Evolutionary conservation across 2,113 vertebrate genomes (phyloP), one percentile per base, ranked within the genome.

Genomic region (Lota lota): DNA sequence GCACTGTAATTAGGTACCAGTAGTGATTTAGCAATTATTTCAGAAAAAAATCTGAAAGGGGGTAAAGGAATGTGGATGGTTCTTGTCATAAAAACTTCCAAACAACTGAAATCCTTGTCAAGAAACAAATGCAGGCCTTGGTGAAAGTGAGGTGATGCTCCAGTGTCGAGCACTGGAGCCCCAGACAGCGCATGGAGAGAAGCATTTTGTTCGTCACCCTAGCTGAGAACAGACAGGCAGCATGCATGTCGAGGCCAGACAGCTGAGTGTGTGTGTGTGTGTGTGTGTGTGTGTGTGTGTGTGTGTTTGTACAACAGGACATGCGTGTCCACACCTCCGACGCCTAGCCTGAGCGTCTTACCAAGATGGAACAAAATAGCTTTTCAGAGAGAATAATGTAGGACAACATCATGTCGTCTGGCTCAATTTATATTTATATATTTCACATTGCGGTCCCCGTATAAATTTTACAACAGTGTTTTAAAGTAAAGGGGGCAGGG

Each of bases 381-480:
- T 83, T 92, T 92, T 92, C 90, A 92, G 89, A 90, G 79, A 69
- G 88, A 92, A 90, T 91, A 88, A 90, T 84, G 85, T 82, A 85
- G 69, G 85, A 90, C 90, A 92, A 89, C 88, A 82, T 83, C 85
- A 76, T 87, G 88, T 86, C 87, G 87, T 80, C 85, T 85, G 36
- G 11, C 85, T 81, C 53, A 17, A 72, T 63, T 84, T 76, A 79
- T 88, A 85, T 88, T 89, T 87, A 86, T 88, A 88, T 85, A 89
- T 85, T 80, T 89, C 53, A 54, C 18, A n/a, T 16, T 74, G 80
- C 70, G 76, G 66, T 77, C 69, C 75, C 51, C 33, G 21, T 86
- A 88, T 93, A 84, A 80, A 89, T 89, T 91, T 91, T 90, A 80
- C 81, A 88, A 79, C 75, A 33, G 79, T 72, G 59, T 86, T 87